These are phyloP conservation scores for Emesis russula DNA, from an alignment of 2,888 invertebrate species.

Conservation along the genomic window DNA sequence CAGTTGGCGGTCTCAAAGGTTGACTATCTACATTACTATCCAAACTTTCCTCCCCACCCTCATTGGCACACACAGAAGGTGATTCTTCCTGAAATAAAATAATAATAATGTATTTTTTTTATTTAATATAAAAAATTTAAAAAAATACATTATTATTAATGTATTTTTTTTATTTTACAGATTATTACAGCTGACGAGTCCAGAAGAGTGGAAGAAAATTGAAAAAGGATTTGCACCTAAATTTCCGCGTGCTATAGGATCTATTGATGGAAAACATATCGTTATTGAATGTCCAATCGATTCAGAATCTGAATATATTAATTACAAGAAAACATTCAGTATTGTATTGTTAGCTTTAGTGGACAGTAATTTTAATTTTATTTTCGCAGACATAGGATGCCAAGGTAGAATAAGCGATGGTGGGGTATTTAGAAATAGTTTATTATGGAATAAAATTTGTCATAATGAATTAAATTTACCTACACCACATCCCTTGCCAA, in stretches of 20 bases:
- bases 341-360: too few relatives aligned
- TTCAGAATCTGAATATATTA: slow-evolving; percentile 16
- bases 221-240: slow-evolving; percentile 33
- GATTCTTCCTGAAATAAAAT: too few relatives aligned
- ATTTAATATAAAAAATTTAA: too few relatives aligned
- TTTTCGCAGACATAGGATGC: slow-evolving; percentile 88
- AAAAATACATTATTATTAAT: too few relatives aligned
- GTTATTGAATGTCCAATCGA: background rate
- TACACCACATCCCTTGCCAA: background rate
- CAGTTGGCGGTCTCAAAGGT: slow-evolving; percentile 31
- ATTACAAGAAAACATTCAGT: too few relatives aligned
- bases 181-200: background rate
- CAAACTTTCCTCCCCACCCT: too few relatives aligned
- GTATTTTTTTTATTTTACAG: too few relatives aligned
- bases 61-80: too few relatives aligned
- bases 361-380: slow-evolving; percentile 74
- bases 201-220: slow-evolving; percentile 8
- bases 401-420: slow-evolving; percentile 75
- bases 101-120: too few relatives aligned
- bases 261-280: slow-evolving; percentile 31
- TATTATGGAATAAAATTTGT: slow-evolving; percentile 77
- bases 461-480: slow-evolving; percentile 39
- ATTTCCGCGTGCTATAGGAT: slow-evolving; percentile 13
- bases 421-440: slow-evolving; percentile 75
- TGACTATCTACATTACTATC: background rate